Conservation (phyloP, 2,888 invertebrate species). For the Drosophila suboccidentalis region DNA sequence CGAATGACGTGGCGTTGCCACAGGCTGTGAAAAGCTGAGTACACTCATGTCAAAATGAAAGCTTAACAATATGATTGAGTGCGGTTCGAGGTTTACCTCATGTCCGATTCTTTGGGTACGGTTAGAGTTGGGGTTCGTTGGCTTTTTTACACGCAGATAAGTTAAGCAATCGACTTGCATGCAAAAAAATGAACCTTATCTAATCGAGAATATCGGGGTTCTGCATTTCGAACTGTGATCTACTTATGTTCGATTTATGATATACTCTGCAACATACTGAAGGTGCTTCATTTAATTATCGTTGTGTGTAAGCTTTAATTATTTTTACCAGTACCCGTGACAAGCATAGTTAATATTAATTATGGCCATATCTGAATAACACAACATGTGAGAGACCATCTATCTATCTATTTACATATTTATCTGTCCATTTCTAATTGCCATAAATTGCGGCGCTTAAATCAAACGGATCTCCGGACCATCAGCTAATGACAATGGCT, state of each 20-base stretch:
- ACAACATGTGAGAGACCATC: slow-evolving; percentile 6
- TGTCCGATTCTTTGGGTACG: background rate
- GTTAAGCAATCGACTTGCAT: slow-evolving; percentile 17
- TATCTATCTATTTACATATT: background rate
- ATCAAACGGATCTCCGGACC: slow-evolving; percentile 9
- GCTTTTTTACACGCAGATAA: slow-evolving; percentile 27
- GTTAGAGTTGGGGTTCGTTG: slow-evolving; percentile 3
- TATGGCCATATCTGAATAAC: slow-evolving; percentile 38
- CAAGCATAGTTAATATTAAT: slow-evolving; percentile 56
- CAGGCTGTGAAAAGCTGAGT: background rate
- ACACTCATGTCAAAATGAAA: background rate
- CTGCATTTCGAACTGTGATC: slow-evolving; percentile 23
- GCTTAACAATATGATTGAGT: slow-evolving; percentile 1
- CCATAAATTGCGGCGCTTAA: slow-evolving; percentile 29
- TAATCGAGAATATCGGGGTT: slow-evolving; percentile 30
- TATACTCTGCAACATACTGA: background rate
- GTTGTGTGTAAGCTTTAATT: slow-evolving; percentile 46
- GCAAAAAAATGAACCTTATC: slow-evolving; percentile 28
- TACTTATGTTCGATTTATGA: slow-evolving; percentile 27
- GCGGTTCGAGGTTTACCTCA: slow-evolving; percentile 1
- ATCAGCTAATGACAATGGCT: slow-evolving; percentile 6
- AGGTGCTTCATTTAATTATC: slow-evolving; percentile 31
- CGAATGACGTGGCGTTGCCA: slow-evolving; percentile 4
- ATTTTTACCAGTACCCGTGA: slow-evolving; percentile 50
- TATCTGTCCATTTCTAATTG: slow-evolving; percentile 34